phyloP scores from a whole-genome alignment of 2,113 vertebrate species.

The Hemibagrus wyckioides region DNA sequence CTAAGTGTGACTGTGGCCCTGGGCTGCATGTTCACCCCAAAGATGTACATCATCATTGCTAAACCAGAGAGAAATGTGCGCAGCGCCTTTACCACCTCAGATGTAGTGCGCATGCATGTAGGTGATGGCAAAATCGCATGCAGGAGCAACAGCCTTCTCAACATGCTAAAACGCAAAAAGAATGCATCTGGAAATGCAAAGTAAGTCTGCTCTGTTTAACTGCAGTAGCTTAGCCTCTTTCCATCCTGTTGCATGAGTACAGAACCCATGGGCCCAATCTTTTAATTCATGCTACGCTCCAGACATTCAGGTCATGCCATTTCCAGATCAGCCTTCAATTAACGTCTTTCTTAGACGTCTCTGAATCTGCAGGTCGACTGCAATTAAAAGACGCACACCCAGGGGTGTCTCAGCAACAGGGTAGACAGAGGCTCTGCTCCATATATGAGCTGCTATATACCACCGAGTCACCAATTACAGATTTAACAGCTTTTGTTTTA shows the following conservation, averaged over 20 bases:
- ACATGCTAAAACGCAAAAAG: constrained; percentile 98
- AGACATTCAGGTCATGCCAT: constrained; percentile 63
- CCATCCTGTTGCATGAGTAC: constrained; percentile 64
- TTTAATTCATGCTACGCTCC: constrained; percentile 48
- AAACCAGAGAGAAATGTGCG: constrained; percentile 96
- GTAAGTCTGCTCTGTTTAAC: constrained; percentile 71
- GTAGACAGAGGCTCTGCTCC: constrained; percentile 39
- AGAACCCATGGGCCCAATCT: constrained; percentile 57
- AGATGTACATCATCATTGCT: constrained; percentile 98
- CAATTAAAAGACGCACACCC: constrained; percentile 69
- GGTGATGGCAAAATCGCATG: constrained; percentile 93
- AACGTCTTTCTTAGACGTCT: constrained; percentile 59
- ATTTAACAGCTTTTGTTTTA: neutral
- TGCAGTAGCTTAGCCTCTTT: constrained; percentile 53
- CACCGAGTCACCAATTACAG: neutral
- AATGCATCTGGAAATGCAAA: constrained; percentile 85
- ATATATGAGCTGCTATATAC: constrained; percentile 24
- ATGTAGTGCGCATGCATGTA: constrained; percentile 97
- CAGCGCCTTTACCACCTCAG: constrained; percentile 97
- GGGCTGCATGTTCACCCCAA: constrained; percentile 98
- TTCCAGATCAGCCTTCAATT: constrained; percentile 69
- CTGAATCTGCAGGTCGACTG: constrained; percentile 54
- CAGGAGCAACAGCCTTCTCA: constrained; percentile 92
- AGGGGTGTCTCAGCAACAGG: constrained; percentile 58
- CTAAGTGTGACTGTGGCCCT: constrained; percentile 95